A percentile compares a stretch with the other conserved stretches of the same genome.
phyloP scores from a whole-genome alignment of 2,113 vertebrate species.

The Embiotoca jacksoni region DNA sequence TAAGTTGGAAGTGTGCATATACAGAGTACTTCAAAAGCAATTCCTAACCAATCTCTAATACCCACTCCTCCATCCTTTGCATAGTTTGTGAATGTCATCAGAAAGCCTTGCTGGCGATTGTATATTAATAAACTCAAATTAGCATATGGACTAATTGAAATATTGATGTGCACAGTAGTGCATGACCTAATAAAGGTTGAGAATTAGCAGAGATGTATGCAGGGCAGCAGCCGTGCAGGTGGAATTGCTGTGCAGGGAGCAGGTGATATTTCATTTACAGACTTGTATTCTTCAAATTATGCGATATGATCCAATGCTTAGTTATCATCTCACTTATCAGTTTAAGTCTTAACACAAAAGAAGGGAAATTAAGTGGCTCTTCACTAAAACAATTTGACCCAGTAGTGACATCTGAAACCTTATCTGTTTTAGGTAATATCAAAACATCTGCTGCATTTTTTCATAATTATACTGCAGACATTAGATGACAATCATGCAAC shows the following conservation, averaged over 20 bases:
- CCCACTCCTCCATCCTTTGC: conserved; percentile 11
- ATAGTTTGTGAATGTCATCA: conserved; percentile 37
- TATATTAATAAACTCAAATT: conserved; percentile 70
- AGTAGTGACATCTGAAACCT: no score
- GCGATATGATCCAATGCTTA: no score
- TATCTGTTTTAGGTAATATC: no score
- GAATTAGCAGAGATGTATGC: conserved; percentile 27
- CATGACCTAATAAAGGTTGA: conserved; percentile 54
- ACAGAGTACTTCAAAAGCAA: conserved; percentile 7
- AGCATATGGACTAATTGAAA: conserved; percentile 71
- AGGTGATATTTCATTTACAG: neutral
- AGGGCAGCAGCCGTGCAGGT: conserved; percentile 14
- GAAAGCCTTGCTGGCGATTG: conserved; percentile 31
- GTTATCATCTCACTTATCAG: no score
- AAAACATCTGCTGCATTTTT: no score
- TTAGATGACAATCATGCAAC: no score
- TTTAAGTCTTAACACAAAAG: no score
- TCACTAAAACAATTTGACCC: no score
- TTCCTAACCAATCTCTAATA: conserved; percentile 18
- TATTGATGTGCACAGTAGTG: conserved; percentile 73
- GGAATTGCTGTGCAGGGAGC: conserved; percentile 22
- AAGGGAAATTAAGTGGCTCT: no score
- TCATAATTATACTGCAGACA: no score
- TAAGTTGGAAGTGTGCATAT: neutral
- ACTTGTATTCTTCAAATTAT: no score